A percentile compares a stretch with the other conserved stretches of the same genome.
Evolutionary conservation across 2,113 vertebrate species (phyloP).

Genomic region (Vicugna pacos): DNA sequence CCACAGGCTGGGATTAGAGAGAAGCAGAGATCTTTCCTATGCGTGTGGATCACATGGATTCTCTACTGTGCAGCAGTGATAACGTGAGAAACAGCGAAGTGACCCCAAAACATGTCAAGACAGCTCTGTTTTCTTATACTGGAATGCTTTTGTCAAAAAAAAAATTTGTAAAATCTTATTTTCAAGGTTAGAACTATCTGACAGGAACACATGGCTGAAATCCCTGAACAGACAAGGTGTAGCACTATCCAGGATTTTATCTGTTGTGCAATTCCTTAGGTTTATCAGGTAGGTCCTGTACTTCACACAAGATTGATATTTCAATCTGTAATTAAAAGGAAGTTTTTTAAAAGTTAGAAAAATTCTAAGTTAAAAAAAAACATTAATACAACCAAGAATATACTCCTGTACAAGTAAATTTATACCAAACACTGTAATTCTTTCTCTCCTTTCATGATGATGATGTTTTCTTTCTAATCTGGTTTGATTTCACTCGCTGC

Average conservation of each 20-base stretch:
- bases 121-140: not conserved
- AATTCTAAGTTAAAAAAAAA: not conserved
- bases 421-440: not conserved
- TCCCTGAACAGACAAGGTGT: not conserved
- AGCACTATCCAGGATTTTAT: not conserved
- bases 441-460: not conserved
- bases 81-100: not conserved
- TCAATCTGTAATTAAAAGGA: not conserved
- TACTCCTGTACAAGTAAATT: not conserved
- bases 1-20: not conserved
- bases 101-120: not conserved
- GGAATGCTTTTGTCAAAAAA: not conserved
- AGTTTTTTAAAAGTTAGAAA: not conserved
- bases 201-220: not conserved
- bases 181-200: not conserved
- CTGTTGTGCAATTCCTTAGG: not conserved
- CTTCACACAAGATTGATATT: not conserved
- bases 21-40: not conserved
- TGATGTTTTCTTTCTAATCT: not conserved
- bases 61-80: too few relatives aligned
- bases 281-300: not conserved
- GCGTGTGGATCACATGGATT: accelerated
- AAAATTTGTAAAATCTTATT: not conserved
- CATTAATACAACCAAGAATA: not conserved
- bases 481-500: not conserved